These are phyloP conservation scores for Telenomus remus DNA, from an alignment of 1,140 invertebrate species.

Conservation along the genomic window DNA sequence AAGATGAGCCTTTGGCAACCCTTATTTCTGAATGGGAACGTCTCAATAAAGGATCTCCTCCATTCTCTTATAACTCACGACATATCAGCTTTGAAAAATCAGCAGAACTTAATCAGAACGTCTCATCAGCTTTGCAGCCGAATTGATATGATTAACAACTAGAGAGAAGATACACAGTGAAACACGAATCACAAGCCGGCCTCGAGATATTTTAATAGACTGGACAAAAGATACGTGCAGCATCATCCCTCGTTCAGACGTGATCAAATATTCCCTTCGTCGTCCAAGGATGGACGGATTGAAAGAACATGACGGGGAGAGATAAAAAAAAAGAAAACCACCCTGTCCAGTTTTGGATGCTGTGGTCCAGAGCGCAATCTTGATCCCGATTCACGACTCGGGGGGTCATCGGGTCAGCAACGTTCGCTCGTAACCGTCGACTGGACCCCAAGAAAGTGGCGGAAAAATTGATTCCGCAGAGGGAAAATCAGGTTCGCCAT, in stretches of 20 bases:
- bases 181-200: slow-evolving; percentile 9
- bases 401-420: slow-evolving; percentile 51
- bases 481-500: slow-evolving; percentile 25
- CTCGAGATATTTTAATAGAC: slow-evolving; percentile 25
- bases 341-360: slow-evolving; percentile 70
- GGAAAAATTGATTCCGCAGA: slow-evolving; percentile 41
- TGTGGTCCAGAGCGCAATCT: slow-evolving; percentile 66
- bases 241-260: slow-evolving; percentile 53
- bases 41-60: neutral
- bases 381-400: slow-evolving; percentile 58
- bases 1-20: too few relatives aligned
- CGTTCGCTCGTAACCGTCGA: slow-evolving; percentile 52
- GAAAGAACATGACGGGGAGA: slow-evolving; percentile 1
- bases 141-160: slow-evolving; percentile 37
- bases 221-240: slow-evolving; percentile 34
- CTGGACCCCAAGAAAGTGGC: slow-evolving; percentile 14
- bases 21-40: neutral
- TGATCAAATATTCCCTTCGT: slow-evolving; percentile 36
- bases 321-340: slow-evolving; percentile 54
- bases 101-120: slow-evolving; percentile 31
- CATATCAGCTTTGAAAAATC: slow-evolving; percentile 22
- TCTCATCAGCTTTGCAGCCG: slow-evolving; percentile 26
- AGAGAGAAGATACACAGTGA: slow-evolving; percentile 20
- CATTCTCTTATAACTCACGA: neutral
- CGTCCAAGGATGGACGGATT: slow-evolving; percentile 13